Evolutionary conservation across 92 coral and sea anemone species (phyloP).

Genomic region (Isaurus tuberculatus): DNA sequence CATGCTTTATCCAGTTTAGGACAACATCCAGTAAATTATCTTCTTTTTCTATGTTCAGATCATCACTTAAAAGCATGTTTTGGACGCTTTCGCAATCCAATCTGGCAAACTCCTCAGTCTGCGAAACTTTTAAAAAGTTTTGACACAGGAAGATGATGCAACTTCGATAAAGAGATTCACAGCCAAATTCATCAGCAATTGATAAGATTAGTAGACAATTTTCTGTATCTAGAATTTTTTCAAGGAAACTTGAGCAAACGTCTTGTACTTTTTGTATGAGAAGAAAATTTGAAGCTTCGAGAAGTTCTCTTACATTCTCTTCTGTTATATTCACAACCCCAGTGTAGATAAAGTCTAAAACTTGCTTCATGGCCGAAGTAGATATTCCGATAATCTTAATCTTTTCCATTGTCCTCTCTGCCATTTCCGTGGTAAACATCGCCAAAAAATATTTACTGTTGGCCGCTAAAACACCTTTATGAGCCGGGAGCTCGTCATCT

Average conservation of each 20-base stretch:
- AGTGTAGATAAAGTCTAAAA: constrained; percentile 88
- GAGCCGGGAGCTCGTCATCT: constrained; percentile 84
- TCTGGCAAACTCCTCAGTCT: constrained; percentile 67
- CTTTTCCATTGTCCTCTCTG: constrained; percentile 72
- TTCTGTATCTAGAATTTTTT: constrained; percentile 60
- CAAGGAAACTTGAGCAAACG: constrained; percentile 77
- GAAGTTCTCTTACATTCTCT: constrained; percentile 73
- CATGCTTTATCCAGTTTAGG: constrained; percentile 71
- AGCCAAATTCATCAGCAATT: constrained; percentile 77
- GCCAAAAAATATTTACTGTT: constrained; percentile 84
- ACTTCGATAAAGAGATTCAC: constrained; percentile 60
- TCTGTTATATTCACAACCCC: constrained; percentile 69
- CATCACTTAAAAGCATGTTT: constrained; percentile 78
- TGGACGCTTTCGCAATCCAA: constrained; percentile 53
- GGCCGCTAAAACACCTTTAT: constrained; percentile 90
- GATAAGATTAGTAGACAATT: constrained; percentile 83
- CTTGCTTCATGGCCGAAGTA: constrained; percentile 65
- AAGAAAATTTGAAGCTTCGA: constrained; percentile 83
- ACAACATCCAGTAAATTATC: constrained; percentile 67
- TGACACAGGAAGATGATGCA: constrained; percentile 65
- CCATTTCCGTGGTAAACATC: constrained; percentile 93
- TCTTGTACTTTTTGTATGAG: constrained; percentile 66
- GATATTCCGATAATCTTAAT: constrained; percentile 59
- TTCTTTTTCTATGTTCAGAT: constrained; percentile 78
- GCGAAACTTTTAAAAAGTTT: constrained; percentile 63